Evolutionary conservation across 2,888 invertebrate genomes (phyloP), one percentile per base, ranked within the genome.

Genomic region (Sturmia bella): DNA sequence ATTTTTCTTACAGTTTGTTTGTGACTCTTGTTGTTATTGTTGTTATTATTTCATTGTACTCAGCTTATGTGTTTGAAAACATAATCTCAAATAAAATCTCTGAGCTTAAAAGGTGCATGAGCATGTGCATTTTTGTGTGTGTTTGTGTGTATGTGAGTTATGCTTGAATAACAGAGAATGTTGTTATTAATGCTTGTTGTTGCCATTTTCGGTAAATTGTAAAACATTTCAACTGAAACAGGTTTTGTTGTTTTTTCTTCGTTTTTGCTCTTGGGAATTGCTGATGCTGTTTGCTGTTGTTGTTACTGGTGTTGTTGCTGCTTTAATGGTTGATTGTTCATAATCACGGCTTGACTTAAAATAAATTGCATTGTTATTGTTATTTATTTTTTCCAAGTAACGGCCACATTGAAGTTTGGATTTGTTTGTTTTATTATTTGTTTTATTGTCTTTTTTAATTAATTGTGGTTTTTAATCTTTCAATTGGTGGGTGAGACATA

Each of bases 161-260:
- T 15, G 43, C 1, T 5, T 43, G 45, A 15, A 45, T 15, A 45
- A 2, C n/a, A 45, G 7, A 17, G 17, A 45, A 21, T 54, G 24
- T 56, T 45, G 17, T 32, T n/a, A n/a, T n/a, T 50, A 11, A 12
- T 68, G 5, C 27, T 17, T 13, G 43, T 45, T 52, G 52, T 45
- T 45, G 43, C 11, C 21, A 43, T 69, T 70, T n/a, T 39, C 50
- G 50, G 72, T 72, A 41, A 61, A 72, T 63, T 64, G 61, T 64
- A 56, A 64, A 61, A 50, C 57, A 68, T 75, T 75, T 66, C 52
- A 68, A 75, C 59, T 68, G 50, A 66, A 75, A 75, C 75, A 50
- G 75, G 75, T 75, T 75, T 68, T n/a, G n/a, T n/a, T n/a, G n/a
- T n/a, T 48, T 50, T 50, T 7, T 45, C 9, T 15, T n/a, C n/a